Evolutionary conservation across 2,888 invertebrate species (phyloP), one percentile per base, ranked within the genome.

Genomic region (Magallana nippona): DNA sequence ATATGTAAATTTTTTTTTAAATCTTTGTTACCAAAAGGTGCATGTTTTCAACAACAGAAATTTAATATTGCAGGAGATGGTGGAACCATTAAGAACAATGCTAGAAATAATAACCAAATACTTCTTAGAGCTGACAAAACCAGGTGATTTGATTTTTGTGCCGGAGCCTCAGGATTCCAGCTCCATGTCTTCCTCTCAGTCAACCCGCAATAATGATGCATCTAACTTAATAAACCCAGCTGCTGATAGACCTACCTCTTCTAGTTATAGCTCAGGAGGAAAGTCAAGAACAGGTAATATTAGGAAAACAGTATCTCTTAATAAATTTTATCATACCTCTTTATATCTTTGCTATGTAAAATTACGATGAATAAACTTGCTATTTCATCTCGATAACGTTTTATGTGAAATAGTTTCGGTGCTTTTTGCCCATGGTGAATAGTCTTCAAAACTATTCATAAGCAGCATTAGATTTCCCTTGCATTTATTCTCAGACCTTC

Each of bases 51-150:
- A 44, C 5, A 44, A 8, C 44, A 44, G 5, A 44, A 60, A 11
- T 44, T 82, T 17, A 55, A n/a, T 71, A 55, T 85, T 85, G 96
- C 89, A 93, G 92, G 92, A 91, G 58, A 89, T 91, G 80, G 82
- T 86, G 2, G 83, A 88, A 5, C 93, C 93, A 2, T 85, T 92
- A n/a, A 89, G 91, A 86, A 89, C 92, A 17, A 93, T 94, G 91
- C 85, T 94, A 57, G 94, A 94, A 90, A 89, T 93, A 10, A 91
- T 94, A 60, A 89, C 92, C 13, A 89, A 92, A 86, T 86, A 88
- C 83, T 89, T 92, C 82, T 60, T 91, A 78, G 89, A 89, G 17
- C 13, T 71, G 71, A 71, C 71, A 10, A 86, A 86, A 83, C 71
- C 55, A 78, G 56, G 77, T 79, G 84, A 82, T 19, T 15, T 57